Percentiles rank a stretch among this genome's conserved stretches.
Conservation (phyloP, 1,140 invertebrate genomes). For the Pseudobourletiella spinata region DNA sequence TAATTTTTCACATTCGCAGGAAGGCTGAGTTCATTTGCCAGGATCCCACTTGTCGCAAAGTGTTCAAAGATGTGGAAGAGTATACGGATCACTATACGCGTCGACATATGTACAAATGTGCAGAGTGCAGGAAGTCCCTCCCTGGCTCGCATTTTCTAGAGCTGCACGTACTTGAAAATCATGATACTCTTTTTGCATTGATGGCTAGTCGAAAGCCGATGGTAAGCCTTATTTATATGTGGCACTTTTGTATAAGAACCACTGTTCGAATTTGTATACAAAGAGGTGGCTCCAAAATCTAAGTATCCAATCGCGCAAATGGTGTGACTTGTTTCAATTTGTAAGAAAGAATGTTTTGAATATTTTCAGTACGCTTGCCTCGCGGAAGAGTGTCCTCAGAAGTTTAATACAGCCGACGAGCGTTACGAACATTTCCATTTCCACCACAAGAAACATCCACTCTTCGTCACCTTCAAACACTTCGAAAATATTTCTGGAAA, state of each 20-base stretch:
- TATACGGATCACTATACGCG: slow-evolving; percentile 47
- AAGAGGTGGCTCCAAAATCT: too few relatives aligned
- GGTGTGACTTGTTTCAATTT: background rate
- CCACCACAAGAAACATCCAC: background rate
- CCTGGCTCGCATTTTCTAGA: slow-evolving; percentile 57
- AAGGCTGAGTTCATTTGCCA: slow-evolving; percentile 41
- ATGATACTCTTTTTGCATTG: slow-evolving; percentile 59
- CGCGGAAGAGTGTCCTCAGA: background rate
- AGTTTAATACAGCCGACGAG: background rate
- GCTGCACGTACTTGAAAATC: slow-evolving; percentile 57
- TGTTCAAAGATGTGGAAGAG: slow-evolving; percentile 43
- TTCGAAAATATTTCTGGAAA: background rate
- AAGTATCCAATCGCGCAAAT: too few relatives aligned
- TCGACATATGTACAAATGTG: slow-evolving; percentile 44
- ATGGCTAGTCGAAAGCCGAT: slow-evolving; percentile 52
- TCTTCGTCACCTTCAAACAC: background rate
- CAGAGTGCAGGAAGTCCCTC: slow-evolving; percentile 49
- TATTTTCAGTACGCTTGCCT: slow-evolving; percentile 3
- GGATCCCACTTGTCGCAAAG: slow-evolving; percentile 40
- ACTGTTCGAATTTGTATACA: too few relatives aligned
- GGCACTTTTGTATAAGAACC: background rate
- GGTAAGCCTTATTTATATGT: slow-evolving; percentile 42
- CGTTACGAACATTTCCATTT: background rate
- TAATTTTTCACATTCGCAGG: too few relatives aligned
- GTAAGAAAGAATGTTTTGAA: background rate